Percentiles rank a stretch among this genome's conserved stretches.
Evolutionary conservation across 2,797 vertebrate genomes (phyloP).

Genomic region (Nyctibius grandis): DNA sequence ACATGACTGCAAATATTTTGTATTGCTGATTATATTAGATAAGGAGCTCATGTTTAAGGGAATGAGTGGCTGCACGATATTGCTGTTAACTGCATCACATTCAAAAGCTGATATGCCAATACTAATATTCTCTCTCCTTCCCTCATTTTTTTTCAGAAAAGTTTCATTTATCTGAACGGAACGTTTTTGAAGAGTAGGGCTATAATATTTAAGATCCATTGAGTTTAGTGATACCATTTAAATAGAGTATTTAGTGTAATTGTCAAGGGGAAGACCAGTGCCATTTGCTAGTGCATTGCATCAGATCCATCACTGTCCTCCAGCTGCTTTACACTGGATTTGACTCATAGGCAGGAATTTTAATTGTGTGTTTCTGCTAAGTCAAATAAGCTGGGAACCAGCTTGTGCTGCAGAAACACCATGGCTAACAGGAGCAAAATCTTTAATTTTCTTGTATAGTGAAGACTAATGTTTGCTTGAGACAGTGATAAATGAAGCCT

Average conservation of each 20-base stretch:
- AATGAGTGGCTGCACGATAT: rapidly evolving
- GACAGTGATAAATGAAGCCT: constrained; percentile 22
- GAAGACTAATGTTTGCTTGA: background rate
- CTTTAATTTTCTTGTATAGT: background rate
- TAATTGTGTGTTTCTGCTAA: constrained; percentile 12
- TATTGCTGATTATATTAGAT: background rate
- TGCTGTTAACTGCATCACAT: background rate
- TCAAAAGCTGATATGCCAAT: background rate
- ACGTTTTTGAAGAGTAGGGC: background rate
- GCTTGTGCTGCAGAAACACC: background rate
- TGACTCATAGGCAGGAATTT: background rate
- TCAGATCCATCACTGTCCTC: background rate
- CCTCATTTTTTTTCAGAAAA: background rate
- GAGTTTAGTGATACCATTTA: background rate
- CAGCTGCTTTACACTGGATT: background rate
- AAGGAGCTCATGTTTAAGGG: background rate
- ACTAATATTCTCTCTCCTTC: background rate
- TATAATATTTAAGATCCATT: background rate
- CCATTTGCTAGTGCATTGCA: background rate
- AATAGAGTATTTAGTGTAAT: background rate
- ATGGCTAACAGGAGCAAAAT: background rate
- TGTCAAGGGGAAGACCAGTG: background rate
- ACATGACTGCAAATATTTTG: background rate
- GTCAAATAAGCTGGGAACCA: background rate
- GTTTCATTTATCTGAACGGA: background rate